Base-by-base conservation (phyloP, 2,113 vertebrate species). In the Semnornis frantzii region DNA sequence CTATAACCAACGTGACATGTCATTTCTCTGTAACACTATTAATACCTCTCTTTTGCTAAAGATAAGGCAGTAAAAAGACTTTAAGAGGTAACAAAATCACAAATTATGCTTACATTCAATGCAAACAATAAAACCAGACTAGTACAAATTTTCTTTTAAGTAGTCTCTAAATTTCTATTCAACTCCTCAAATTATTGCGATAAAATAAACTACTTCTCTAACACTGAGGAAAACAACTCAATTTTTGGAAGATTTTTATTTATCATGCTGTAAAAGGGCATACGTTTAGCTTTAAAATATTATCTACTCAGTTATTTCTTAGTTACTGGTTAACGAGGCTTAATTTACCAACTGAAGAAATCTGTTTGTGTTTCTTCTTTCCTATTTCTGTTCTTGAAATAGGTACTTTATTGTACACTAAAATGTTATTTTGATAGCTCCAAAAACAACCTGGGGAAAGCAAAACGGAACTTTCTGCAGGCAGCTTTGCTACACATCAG, bases 401-500 rank as follows among this genome's bases (percentile, higher is more conserved):
- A 16, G 16, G 11, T 30, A 33, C 6, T 20, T 64, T 3, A 44
- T 6, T 2, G 17, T 7, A 9, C 65, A 19, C 31, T 37, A 33
- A 66, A 55, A 7, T 14, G 52, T 34, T 13, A 70, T 23, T 72
- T 24, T 20, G 14, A 27, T n/a, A 50, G 11, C 12, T 39, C 30
- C 54, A 71, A 68, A 85, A 83, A 31, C 6, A 28, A 37, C 9
- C 2, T 9, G 17, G n/a, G 21, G 30, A 25, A 44, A 58, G n/a
- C 69, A 39, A 0, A 34, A 2, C 16, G 55, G 39, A 60, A 23
- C 75, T 25, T 34, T 0, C 6, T 9, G 48, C 4, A 1, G 2
- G 1, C 15, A 12, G 65, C 44, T 63, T 10, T 15, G 31, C 14
- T 11, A 21, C 12, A 3, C n/a, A 24, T 39, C 59, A 50, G 58